Percentiles rank a stretch among this genome's conserved stretches.
Evolutionary conservation across 2,113 vertebrate genomes (phyloP).

Genomic region (Danionella cerebrum): DNA sequence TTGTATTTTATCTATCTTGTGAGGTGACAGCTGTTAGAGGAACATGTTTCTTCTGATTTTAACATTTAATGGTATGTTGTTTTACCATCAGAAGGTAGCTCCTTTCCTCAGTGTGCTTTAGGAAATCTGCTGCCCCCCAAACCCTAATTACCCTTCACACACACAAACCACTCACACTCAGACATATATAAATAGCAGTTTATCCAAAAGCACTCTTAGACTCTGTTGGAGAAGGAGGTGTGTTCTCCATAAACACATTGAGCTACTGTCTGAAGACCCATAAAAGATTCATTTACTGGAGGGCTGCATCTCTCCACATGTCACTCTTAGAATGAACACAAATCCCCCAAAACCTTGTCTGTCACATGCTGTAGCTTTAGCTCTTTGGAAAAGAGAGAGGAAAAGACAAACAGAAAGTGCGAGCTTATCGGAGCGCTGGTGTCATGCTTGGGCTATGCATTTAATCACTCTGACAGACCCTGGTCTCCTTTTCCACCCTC

Average conservation of each 20-base stretch:
- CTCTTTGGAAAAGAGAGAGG: neutral
- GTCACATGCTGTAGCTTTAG: neutral
- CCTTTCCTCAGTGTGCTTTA: neutral
- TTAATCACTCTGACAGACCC: conserved; percentile 49
- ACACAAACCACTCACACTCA: conserved; percentile 1
- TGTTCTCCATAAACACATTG: conserved; percentile 47
- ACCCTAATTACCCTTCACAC: neutral
- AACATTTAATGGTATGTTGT: neutral
- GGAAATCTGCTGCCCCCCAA: neutral
- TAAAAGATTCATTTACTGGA: conserved; percentile 19
- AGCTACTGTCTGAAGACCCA: conserved; percentile 5
- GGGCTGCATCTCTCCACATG: neutral
- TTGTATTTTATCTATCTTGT: neutral
- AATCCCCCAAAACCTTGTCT: neutral
- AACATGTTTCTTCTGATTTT: neutral
- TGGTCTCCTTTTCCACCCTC: conserved; percentile 51
- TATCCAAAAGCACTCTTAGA: conserved; percentile 54
- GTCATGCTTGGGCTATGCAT: conserved; percentile 52
- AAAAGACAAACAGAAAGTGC: neutral
- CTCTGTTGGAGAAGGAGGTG: conserved; percentile 43
- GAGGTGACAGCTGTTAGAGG: neutral
- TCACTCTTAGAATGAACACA: neutral
- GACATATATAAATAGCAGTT: conserved; percentile 58
- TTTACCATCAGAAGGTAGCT: neutral
- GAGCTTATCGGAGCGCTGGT: conserved; percentile 26